Base-by-base conservation (phyloP, 2,797 vertebrate species). In the Meda fulgida region DNA sequence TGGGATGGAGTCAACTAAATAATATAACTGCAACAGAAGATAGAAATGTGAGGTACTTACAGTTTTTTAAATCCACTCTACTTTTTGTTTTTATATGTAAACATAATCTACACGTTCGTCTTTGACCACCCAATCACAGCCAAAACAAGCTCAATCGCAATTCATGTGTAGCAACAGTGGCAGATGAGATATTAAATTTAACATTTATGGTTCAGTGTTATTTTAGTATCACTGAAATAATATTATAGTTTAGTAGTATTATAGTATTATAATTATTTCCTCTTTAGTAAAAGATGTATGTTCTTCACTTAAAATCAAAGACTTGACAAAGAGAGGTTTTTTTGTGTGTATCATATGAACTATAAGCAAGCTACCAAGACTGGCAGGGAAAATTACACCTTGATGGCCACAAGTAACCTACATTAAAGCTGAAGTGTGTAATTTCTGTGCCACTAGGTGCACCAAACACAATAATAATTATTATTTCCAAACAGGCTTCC, bases 401-500 rank as follows among this genome's bases (percentile, higher is more conserved):
- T 26, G 23, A 40, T 60, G 23, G 23, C 53, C 75, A 19, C 36
- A 21, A 77, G 23, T 7, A 53, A 53, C 48, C 1, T 53, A 10
- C 31, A 14, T 58, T 31, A 76, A 76, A 76, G 29, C 11, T 16
- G 31, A 55, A 55, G 31, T 76, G 7, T 76, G 73, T 55, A 36
- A 76, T 76, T 55, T 55, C 3, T 53, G 73, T 55, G 31, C 51
- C 11, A n/a, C 21, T n/a, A 21, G 31, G 48, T 76, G 73, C 48
- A 76, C 29, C 48, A 5, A 76, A 76, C 71, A 51, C 9, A 55
- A 34, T n/a, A 23, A 55, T 55, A 8, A n/a, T 73, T 11, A 73
- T 73, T 73, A 73, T 73, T 19, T 73, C 46, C 21, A 76, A 55
- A 76, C 21, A 36, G 31, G 71, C 16, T 31, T 73, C 43, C 26